phyloP scores from a whole-genome alignment of 2,888 invertebrate species.

The Hyposoter didymator region DNA sequence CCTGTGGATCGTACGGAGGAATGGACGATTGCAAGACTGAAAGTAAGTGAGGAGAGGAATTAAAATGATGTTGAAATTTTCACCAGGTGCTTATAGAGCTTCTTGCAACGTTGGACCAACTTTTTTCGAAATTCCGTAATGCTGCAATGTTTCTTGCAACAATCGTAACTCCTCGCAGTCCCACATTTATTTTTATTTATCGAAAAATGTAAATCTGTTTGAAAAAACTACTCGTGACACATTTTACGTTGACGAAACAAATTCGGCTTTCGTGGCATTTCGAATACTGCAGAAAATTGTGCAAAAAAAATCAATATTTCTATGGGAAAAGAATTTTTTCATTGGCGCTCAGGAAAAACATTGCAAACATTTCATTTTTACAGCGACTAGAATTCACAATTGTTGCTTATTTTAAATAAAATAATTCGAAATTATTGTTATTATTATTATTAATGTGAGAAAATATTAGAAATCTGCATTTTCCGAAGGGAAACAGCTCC shows the following conservation, averaged over 20 bases:
- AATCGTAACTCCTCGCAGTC: not conserved
- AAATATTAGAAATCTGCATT: too few species aligned
- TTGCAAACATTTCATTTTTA: not conserved
- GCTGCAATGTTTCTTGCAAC: not conserved
- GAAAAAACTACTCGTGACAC: not conserved
- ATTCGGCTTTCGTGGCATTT: not conserved
- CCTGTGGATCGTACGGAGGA: not conserved
- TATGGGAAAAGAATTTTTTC: not conserved
- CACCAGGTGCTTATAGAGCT: not conserved
- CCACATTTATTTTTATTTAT: not conserved
- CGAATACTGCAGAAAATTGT: not conserved
- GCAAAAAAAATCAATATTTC: not conserved
- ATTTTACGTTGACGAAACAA: not conserved
- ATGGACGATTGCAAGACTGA: not conserved
- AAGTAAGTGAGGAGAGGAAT: not conserved
- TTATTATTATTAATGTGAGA: not conserved
- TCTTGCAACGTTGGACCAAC: not conserved
- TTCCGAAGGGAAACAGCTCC: not conserved
- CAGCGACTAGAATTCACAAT: not conserved
- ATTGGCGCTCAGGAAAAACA: not conserved
- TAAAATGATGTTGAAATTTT: not conserved
- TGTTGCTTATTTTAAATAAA: not conserved
- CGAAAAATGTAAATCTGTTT: not conserved
- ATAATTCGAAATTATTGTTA: not conserved
- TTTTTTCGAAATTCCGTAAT: not conserved